These are phyloP conservation scores for Euura lappo DNA, from an alignment of 1,140 invertebrate species.

Conservation along the genomic window DNA sequence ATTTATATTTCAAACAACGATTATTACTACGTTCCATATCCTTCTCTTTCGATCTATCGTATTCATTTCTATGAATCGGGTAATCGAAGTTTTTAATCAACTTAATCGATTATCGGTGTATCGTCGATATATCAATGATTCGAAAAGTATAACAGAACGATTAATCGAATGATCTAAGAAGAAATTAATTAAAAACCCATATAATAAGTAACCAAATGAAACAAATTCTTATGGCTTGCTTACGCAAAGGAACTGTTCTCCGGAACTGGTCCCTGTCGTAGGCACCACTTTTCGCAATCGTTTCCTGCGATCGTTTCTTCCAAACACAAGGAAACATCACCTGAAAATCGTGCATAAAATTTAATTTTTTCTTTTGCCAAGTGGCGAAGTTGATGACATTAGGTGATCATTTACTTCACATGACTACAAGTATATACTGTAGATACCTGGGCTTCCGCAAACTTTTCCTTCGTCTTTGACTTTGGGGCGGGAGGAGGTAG, in stretches of 20 bases:
- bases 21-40: slow-evolving; percentile 7
- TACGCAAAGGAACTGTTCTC: slow-evolving; percentile 52
- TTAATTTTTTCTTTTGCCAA: background rate
- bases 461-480: slow-evolving; percentile 15
- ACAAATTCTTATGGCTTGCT: slow-evolving; percentile 22
- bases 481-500: slow-evolving; percentile 37
- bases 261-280: slow-evolving; percentile 57
- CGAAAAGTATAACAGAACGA: too few species aligned
- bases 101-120: too few species aligned
- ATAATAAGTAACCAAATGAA: background rate
- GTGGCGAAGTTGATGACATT: too few species aligned
- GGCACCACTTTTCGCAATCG: slow-evolving; percentile 44
- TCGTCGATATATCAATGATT: too few species aligned
- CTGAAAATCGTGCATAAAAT: slow-evolving; percentile 27
- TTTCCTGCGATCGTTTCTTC: slow-evolving; percentile 39
- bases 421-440: slow-evolving; percentile 30
- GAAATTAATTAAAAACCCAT: background rate
- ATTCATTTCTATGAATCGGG: too few species aligned
- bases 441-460: slow-evolving; percentile 29
- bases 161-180: background rate
- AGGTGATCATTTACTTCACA: slow-evolving; percentile 45
- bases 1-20: background rate
- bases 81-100: too few species aligned
- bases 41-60: too few species aligned
- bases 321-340: slow-evolving; percentile 31